Evolutionary conservation across 2,797 vertebrate species (phyloP), one percentile per base, ranked within the genome.

Genomic region (Oreochromis mossambicus): DNA sequence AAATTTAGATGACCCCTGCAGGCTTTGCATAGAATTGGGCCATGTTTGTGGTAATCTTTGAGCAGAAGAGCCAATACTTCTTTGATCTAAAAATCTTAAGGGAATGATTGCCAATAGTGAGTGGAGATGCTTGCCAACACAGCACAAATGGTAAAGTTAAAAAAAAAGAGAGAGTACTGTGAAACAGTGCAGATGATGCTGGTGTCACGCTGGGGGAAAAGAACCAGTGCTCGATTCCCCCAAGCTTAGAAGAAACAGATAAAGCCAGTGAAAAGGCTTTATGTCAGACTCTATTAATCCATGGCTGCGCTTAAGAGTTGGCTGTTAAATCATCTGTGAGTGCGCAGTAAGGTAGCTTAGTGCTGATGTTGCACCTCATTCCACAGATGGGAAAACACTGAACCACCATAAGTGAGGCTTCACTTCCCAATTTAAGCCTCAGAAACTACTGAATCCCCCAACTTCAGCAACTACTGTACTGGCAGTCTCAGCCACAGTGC

Each of bases 251-350:
- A 91, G 89, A 88, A 93, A 91, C 80, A 88, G 90, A 94, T 94
- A 94, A 94, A 94, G 88, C 89, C 87, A 86, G 93, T 90, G 90
- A 93, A 94, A 95, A 93, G 92, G 92, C 93, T 95, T 95, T 94
- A 90, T 93, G 94, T 94, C 94, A 94, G 93, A 92, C 92, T 92
- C 92, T 88, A 94, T 95, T 95, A 95, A 95, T 94, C 94, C 93
- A 76, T 78, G 90, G 87, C 92, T 93, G 85, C 15, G 88, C 90
- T 92, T 94, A 92, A 92, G 90, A 93, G 89, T 88, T 85, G 84
- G 84, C 87, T 93, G 95, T 92, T 94, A 94, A 94, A 92, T 94
- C 94, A 94, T 94, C 90, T 92, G 94, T 92, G 95, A 90, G 92
- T 91, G 88, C 91, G 93, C 91, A 88, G 90, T 68, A 79, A 90